Conservation (phyloP, 2,888 invertebrate genomes). For the Papilio gigon region DNA sequence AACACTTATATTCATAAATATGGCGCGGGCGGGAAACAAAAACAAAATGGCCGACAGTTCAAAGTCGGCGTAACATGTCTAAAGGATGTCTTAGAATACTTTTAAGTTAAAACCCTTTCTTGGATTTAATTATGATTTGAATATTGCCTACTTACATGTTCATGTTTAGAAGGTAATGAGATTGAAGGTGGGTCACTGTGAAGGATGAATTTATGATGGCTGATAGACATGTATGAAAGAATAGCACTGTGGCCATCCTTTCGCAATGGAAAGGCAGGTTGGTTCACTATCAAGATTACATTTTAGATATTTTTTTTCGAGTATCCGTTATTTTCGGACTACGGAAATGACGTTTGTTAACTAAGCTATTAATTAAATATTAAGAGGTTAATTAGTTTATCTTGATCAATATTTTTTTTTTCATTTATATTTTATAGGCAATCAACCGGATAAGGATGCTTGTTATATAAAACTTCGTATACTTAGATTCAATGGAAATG, state of each 20-base stretch:
- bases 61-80: conserved; percentile 1
- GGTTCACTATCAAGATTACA: background rate
- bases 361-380: conserved; percentile 6
- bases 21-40: conserved; percentile 42
- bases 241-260: too few species aligned
- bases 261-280: too few species aligned
- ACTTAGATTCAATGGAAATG: too few species aligned
- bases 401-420: conserved; percentile 10
- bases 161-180: too few species aligned
- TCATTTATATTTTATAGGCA: background rate
- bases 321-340: conserved; percentile 16
- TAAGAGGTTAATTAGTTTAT: conserved; percentile 4
- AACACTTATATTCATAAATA: conserved; percentile 42
- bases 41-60: conserved; percentile 43
- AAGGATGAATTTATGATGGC: too few species aligned
- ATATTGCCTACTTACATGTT: too few species aligned
- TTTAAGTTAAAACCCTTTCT: background rate
- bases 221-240: too few species aligned
- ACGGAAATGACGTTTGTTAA: conserved; percentile 10
- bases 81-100: conserved; percentile 23
- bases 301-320: background rate
- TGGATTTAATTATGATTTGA: too few species aligned
- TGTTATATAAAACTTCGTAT: too few species aligned
- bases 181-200: too few species aligned
- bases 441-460: too few species aligned